Conservation (phyloP, 2,797 vertebrate genomes). For the Spizella passerina region DNA sequence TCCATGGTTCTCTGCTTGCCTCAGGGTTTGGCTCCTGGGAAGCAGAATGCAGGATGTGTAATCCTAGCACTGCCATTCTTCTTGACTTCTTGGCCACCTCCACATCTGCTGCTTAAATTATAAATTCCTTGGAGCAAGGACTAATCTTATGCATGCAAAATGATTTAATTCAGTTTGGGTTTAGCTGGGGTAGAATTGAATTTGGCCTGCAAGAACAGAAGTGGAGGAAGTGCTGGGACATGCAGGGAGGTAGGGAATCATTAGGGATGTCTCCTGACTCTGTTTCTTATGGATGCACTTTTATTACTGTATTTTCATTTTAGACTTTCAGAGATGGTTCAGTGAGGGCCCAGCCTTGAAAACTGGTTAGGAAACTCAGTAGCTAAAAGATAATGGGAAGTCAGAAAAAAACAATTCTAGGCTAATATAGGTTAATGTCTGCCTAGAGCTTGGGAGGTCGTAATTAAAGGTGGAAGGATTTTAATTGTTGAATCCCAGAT, state of each 20-base stretch:
- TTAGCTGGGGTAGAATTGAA: background rate
- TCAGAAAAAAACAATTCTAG: background rate
- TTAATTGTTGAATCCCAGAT: background rate
- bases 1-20: background rate
- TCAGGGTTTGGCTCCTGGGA: background rate
- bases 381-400: constrained; percentile 19
- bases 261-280: background rate
- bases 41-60: background rate
- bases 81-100: background rate
- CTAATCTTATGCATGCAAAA: background rate
- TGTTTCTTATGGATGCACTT: background rate
- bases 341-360: background rate
- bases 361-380: background rate
- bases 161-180: background rate
- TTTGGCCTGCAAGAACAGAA: background rate
- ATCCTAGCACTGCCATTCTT: background rate
- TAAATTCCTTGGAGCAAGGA: background rate
- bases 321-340: background rate
- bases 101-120: background rate
- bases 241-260: background rate
- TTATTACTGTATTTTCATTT: background rate
- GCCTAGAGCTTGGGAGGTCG: constrained; percentile 3
- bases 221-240: background rate
- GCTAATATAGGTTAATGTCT: constrained; percentile 31
- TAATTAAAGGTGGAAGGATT: constrained; percentile 19